Evolutionary conservation across 2,797 vertebrate species (phyloP).

Genomic region (Lateolabrax maculatus): DNA sequence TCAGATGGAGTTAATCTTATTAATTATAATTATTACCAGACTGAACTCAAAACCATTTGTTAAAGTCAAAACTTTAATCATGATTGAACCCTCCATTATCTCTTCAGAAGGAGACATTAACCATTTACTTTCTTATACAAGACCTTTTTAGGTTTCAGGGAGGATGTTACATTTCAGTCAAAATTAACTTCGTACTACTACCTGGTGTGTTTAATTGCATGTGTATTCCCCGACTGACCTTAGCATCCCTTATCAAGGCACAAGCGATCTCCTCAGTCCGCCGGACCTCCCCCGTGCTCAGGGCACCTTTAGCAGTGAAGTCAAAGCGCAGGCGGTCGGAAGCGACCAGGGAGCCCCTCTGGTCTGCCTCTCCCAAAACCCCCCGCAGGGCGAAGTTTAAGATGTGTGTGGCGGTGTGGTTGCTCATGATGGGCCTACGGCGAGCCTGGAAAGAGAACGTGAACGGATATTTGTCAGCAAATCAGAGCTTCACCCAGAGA

Average conservation of each 20-base stretch:
- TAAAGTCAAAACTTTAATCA: too few species aligned
- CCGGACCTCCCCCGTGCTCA: constrained; percentile 92
- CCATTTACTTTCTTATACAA: neutral
- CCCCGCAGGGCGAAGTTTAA: constrained; percentile 94
- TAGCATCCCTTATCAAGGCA: constrained; percentile 91
- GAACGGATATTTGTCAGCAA: neutral
- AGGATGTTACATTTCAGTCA: neutral
- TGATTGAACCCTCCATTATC: neutral
- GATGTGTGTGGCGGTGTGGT: constrained; percentile 98
- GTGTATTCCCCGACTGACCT: constrained; percentile 81
- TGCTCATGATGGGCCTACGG: constrained; percentile 95
- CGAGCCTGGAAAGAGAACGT: constrained; percentile 84
- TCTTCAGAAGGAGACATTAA: neutral
- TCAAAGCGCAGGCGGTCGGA: constrained; percentile 95
- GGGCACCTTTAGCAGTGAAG: constrained; percentile 96
- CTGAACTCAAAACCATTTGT: neutral
- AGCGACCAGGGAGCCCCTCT: constrained; percentile 95
- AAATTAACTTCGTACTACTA: neutral
- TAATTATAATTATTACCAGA: neutral
- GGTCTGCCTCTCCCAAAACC: constrained; percentile 95
- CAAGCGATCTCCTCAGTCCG: constrained; percentile 91
- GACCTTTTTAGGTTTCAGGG: neutral
- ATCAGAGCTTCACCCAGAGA: neutral
- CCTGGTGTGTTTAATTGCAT: neutral
- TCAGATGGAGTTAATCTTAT: neutral